phyloP scores from a whole-genome alignment of 2,888 invertebrate genomes.

The Chydorus sphaericus region DNA sequence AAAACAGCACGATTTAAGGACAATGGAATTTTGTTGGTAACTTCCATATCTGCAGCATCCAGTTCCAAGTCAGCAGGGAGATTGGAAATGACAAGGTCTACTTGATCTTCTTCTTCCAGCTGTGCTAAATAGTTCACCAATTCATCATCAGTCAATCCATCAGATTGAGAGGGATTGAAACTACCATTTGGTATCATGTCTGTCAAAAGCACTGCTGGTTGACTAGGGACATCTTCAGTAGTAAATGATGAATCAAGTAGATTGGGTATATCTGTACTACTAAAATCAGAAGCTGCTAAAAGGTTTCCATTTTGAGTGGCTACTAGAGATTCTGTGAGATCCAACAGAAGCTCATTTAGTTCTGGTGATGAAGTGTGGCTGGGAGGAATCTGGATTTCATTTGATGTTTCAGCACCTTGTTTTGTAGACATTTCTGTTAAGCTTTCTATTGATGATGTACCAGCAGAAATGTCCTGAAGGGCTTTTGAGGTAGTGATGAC shows the following conservation, averaged over 20 bases:
- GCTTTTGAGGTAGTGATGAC: not conserved
- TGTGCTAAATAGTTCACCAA: constrained; percentile 24
- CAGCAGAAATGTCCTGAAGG: no score
- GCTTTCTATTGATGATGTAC: not conserved
- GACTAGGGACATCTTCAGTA: not conserved
- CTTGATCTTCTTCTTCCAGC: constrained; percentile 29
- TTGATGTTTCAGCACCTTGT: not conserved
- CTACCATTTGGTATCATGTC: not conserved
- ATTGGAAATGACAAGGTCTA: no score
- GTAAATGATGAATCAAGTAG: not conserved
- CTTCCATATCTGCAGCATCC: no score
- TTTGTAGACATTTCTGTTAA: not conserved
- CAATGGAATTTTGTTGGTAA: no score
- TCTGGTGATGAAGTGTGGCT: not conserved
- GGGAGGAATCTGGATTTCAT: not conserved
- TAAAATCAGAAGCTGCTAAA: not conserved
- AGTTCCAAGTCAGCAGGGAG: no score
- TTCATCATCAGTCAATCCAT: constrained; percentile 10
- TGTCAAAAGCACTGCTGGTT: not conserved
- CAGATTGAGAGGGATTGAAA: not conserved
- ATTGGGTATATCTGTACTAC: not conserved
- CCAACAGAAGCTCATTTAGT: not conserved
- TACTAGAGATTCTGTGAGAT: not conserved
- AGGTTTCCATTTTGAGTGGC: not conserved
- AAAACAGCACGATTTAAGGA: no score